phyloP scores from a whole-genome alignment of 1,140 invertebrate species.

The Drosophila virilis region DNA sequence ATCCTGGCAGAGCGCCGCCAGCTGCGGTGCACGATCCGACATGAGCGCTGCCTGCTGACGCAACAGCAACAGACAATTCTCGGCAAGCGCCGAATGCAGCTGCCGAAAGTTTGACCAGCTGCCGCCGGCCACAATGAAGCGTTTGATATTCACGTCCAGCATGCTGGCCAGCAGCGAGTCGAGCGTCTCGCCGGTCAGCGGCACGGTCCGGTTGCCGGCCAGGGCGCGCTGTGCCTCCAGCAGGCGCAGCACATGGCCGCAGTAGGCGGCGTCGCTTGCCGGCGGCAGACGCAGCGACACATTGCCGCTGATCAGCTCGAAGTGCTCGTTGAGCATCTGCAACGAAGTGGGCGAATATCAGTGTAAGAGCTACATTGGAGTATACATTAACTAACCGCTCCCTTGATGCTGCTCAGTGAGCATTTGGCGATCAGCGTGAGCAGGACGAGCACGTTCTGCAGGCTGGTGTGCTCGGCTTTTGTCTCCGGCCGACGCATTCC shows the following conservation, averaged over 20 bases:
- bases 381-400: background rate
- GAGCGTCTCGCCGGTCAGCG: constrained; percentile 67
- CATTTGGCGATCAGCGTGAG: constrained; percentile 68
- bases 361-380: too few species aligned
- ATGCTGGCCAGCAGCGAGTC: constrained; percentile 69
- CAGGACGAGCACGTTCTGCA: constrained; percentile 61
- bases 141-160: constrained; percentile 73
- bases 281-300: constrained; percentile 49
- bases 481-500: constrained; percentile 44
- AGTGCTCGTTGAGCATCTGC: constrained; percentile 81
- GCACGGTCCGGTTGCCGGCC: constrained; percentile 67
- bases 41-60: constrained; percentile 64
- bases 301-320: constrained; percentile 64
- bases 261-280: constrained; percentile 21
- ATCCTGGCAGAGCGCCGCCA: constrained; percentile 71
- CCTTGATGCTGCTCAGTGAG: constrained; percentile 73
- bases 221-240: constrained; percentile 65
- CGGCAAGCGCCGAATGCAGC: constrained; percentile 52
- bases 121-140: constrained; percentile 48
- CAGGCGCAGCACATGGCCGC: constrained; percentile 37
- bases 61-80: constrained; percentile 61
- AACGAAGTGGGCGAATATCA: background rate
- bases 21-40: constrained; percentile 73
- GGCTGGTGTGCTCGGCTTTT: constrained; percentile 28
- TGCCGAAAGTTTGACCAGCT: constrained; percentile 53